phyloP scores from a whole-genome alignment of 2,888 invertebrate species.

The Calliopum simillimum region DNA sequence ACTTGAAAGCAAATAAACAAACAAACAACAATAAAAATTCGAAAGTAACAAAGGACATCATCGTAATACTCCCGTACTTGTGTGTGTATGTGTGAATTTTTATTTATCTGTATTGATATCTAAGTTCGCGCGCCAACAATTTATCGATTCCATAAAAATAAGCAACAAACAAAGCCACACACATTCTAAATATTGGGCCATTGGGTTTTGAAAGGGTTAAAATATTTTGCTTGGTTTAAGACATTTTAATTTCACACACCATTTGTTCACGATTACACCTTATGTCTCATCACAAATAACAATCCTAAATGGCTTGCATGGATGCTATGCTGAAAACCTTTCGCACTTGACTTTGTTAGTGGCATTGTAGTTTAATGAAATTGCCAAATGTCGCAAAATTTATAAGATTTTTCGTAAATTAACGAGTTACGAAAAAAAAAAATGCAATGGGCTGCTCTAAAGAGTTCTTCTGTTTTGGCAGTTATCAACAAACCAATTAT shows the following conservation, averaged over 20 bases:
- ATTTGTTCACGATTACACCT: slow-evolving; percentile 50
- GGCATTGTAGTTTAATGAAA: neutral
- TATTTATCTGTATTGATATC: slow-evolving; percentile 23
- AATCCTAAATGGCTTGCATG: neutral
- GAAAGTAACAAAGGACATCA: neutral
- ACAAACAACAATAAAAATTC: slow-evolving; percentile 25
- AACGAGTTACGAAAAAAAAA: too few relatives aligned
- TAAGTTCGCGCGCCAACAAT: neutral
- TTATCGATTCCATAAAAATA: slow-evolving; percentile 12
- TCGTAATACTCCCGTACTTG: neutral
- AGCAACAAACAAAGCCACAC: neutral
- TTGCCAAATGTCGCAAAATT: neutral
- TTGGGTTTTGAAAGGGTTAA: slow-evolving; percentile 30
- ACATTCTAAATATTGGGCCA: neutral
- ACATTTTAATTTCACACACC: slow-evolving; percentile 60
- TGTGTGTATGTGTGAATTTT: neutral
- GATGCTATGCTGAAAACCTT: slow-evolving; percentile 22
- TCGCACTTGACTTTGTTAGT: slow-evolving; percentile 37
- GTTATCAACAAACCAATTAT: too few relatives aligned
- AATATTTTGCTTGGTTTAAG: slow-evolving; percentile 16
- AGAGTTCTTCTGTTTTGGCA: too few relatives aligned
- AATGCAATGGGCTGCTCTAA: too few relatives aligned
- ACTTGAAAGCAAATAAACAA: slow-evolving; percentile 45
- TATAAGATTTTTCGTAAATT: too few relatives aligned
- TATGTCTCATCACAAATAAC: slow-evolving; percentile 27